These are phyloP conservation scores for Hermaeophaga mercurialis DNA, from an alignment of 2,888 invertebrate genomes.

Conservation along the genomic window DNA sequence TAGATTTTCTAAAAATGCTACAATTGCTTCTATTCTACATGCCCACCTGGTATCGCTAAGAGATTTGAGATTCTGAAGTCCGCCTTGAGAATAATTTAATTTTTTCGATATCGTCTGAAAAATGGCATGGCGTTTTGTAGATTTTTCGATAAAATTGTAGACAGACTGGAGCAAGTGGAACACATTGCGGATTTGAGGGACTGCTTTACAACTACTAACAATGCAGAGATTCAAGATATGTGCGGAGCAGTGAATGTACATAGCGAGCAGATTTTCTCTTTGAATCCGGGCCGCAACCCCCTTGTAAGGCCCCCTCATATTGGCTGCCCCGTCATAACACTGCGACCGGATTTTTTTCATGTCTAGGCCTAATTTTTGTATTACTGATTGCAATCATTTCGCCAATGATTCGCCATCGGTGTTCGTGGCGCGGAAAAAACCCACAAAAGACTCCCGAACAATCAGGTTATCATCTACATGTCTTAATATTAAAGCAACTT, in stretches of 20 bases:
- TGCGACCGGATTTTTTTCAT: conserved; percentile 2
- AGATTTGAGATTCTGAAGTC: no score
- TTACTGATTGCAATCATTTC: background rate
- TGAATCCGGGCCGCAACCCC: background rate
- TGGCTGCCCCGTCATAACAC: conserved; percentile 1
- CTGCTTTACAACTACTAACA: background rate
- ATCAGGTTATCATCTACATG: conserved; percentile 4
- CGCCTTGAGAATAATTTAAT: no score
- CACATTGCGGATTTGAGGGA: no score
- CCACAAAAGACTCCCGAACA: conserved; percentile 4
- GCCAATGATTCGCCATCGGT: background rate
- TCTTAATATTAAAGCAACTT: background rate
- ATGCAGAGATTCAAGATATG: background rate
- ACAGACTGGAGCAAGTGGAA: no score
- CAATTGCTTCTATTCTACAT: no score
- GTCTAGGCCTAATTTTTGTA: conserved; percentile 1
- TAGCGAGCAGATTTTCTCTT: conserved; percentile 6
- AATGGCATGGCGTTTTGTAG: conserved; percentile 11
- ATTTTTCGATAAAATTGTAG: conserved; percentile 17
- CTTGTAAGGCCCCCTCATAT: conserved; percentile 3
- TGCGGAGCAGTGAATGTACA: conserved; percentile 16
- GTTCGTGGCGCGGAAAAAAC: background rate
- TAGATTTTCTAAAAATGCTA: no score
- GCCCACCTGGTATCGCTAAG: no score
- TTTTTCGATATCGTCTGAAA: no score